These are phyloP conservation scores for Hydraecia micacea DNA, from an alignment of 2,888 invertebrate genomes.

Conservation along the genomic window DNA sequence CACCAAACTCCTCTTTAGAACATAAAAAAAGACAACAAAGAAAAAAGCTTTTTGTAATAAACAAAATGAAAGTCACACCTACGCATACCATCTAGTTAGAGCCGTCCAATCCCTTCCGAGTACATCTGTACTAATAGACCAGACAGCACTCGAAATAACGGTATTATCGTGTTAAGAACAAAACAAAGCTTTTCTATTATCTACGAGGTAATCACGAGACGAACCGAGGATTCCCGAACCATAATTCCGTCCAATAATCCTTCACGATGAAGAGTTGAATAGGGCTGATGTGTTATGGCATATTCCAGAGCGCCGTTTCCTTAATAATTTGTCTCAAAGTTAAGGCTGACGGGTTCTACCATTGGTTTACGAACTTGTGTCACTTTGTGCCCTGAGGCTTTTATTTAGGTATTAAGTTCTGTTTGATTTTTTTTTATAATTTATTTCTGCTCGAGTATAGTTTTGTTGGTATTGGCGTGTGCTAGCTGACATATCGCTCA, in stretches of 20 bases:
- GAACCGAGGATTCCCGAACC: constrained; percentile 68
- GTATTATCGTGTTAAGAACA: constrained; percentile 55
- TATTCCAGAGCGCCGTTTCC: constrained; percentile 78
- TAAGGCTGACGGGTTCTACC: constrained; percentile 63
- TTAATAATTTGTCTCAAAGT: constrained; percentile 78
- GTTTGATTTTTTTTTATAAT: background rate
- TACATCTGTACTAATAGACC: constrained; percentile 37
- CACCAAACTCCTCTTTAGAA: background rate
- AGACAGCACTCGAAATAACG: constrained; percentile 54
- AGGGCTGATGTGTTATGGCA: constrained; percentile 78
- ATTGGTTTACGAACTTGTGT: constrained; percentile 61
- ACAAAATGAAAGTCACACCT: constrained; percentile 29
- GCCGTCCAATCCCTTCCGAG: constrained; percentile 37
- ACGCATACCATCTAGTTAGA: constrained; percentile 34
- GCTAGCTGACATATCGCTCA: background rate
- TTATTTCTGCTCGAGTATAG: background rate
- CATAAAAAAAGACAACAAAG: constrained; percentile 20
- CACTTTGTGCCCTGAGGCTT: constrained; percentile 21
- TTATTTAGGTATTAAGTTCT: background rate
- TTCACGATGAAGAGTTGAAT: constrained; percentile 80
- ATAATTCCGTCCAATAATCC: constrained; percentile 76
- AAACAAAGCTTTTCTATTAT: constrained; percentile 75
- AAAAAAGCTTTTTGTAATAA: constrained; percentile 36
- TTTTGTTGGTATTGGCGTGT: background rate
- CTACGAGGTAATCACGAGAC: constrained; percentile 72